Evolutionary conservation across 2,888 invertebrate species (phyloP), one percentile per base, ranked within the genome.

Genomic region (Ornithoptera alexandrae): DNA sequence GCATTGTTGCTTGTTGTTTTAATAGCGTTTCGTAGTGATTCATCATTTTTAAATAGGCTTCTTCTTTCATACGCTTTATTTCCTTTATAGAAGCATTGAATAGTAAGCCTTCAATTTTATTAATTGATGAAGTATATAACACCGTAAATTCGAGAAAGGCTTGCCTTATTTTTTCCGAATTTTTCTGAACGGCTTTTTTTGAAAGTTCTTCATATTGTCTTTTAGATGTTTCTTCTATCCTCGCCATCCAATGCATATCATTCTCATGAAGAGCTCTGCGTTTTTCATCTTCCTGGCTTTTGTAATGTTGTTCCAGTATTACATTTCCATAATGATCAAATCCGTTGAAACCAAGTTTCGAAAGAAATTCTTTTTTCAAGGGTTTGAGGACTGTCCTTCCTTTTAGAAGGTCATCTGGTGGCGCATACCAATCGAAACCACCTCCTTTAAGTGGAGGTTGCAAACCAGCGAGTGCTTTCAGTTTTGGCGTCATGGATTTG

Each of bases 381-480:
- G 92, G 90, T 74, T 86, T 87, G 58, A 91, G 71, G 17, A 89
- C 86, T 4, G 79, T 73, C 70, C 81, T 83, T 30, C 90, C 85
- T 71, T 79, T 73, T 2, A 90, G 78, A 1, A 89, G 74, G 1
- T 89, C 87, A 50, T 81, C 72, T 0, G 92, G 90, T 3, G 90
- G 85, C 58, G 86, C 76, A 74, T 80, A 89, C 91, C 91, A 91
- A 69, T 88, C 86, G 67, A 58, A 80, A 0, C 92, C 92, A 0
- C 88, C 90, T 10, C 92, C 91, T 74, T 84, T 84, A 78, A 92
- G 76, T 0, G 82, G 80, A 0, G 92, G 92, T 71, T 90, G 87
- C 0, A 92, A 75, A 0, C 92, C 92, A 2, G 91, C 91, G 1
- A 91, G 76, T 1, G 83, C 78, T 74, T 87, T 89, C 0, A 87